A percentile compares a stretch with the other conserved stretches of the same genome.
phyloP scores from a whole-genome alignment of 2,113 vertebrate genomes.

The Petaurus breviceps region DNA sequence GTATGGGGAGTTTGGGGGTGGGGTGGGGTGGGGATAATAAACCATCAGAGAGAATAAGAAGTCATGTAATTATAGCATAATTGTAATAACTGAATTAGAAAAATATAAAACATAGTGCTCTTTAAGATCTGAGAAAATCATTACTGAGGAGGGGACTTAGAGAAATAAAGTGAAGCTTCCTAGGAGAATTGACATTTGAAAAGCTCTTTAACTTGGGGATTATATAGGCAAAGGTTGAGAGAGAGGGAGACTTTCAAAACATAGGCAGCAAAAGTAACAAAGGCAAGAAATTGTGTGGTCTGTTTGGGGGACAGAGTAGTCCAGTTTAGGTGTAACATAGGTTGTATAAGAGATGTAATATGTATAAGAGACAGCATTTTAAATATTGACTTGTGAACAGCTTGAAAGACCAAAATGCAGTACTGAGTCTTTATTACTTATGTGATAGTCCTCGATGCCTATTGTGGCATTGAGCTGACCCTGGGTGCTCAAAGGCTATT shows the following conservation, averaged over 20 bases:
- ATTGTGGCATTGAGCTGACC: background rate
- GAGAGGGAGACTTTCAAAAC: background rate
- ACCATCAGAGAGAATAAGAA: background rate
- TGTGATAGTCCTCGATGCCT: background rate
- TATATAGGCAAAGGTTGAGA: too few species aligned
- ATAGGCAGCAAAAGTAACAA: background rate
- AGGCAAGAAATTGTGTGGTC: background rate
- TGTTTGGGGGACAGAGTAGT: background rate
- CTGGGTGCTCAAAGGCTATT: background rate
- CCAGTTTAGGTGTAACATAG: background rate
- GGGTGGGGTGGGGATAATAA: background rate
- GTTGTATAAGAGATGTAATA: background rate
- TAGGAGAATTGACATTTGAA: background rate
- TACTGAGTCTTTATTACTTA: background rate
- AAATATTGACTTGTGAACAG: background rate
- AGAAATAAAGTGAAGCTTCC: background rate
- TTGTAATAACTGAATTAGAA: background rate
- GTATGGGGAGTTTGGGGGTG: too few species aligned
- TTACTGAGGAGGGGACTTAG: background rate
- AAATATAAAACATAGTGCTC: background rate
- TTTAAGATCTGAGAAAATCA: background rate
- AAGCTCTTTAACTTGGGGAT: background rate
- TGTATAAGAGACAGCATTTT: background rate
- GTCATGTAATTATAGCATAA: background rate
- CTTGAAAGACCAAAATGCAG: background rate